Percentiles rank a stretch among this genome's conserved stretches.
Evolutionary conservation across 2,797 vertebrate genomes (phyloP).

Genomic region (Enteromius fasciolatus): DNA sequence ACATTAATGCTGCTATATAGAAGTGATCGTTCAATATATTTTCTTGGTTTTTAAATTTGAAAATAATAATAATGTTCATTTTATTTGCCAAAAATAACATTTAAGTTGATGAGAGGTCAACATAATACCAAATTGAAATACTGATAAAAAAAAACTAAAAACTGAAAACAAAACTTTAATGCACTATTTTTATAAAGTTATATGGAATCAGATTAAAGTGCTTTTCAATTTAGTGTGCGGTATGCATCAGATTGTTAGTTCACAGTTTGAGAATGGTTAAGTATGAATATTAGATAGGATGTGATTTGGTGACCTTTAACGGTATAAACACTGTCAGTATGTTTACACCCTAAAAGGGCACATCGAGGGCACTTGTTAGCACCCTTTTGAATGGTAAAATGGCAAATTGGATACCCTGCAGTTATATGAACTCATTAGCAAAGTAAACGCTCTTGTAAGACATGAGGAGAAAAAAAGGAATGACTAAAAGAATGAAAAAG

Average conservation of each 20-base stretch:
- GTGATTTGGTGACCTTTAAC: constrained; percentile 15
- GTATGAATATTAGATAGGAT: constrained; percentile 8
- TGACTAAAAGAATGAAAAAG: constrained; percentile 23
- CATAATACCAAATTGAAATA: neutral
- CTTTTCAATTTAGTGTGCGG: neutral
- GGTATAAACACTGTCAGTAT: constrained; percentile 2
- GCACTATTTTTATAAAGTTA: neutral
- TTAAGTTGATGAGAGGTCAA: too few relatives aligned
- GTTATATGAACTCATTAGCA: neutral
- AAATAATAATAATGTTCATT: too few relatives aligned
- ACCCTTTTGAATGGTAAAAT: neutral
- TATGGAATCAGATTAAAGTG: neutral
- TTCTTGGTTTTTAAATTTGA: too few relatives aligned
- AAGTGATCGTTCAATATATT: too few relatives aligned
- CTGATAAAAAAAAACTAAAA: neutral
- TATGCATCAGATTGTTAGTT: neutral
- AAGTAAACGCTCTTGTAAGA: neutral
- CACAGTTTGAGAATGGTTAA: neutral
- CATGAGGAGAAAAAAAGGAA: neutral
- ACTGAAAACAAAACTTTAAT: too few relatives aligned
- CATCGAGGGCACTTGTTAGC: neutral
- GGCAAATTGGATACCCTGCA: neutral
- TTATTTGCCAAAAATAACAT: too few relatives aligned
- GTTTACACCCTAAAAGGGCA: constrained; percentile 12
- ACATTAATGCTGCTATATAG: too few relatives aligned